phyloP scores from a whole-genome alignment of 2,113 vertebrate species.

The Okapia johnstoni region DNA sequence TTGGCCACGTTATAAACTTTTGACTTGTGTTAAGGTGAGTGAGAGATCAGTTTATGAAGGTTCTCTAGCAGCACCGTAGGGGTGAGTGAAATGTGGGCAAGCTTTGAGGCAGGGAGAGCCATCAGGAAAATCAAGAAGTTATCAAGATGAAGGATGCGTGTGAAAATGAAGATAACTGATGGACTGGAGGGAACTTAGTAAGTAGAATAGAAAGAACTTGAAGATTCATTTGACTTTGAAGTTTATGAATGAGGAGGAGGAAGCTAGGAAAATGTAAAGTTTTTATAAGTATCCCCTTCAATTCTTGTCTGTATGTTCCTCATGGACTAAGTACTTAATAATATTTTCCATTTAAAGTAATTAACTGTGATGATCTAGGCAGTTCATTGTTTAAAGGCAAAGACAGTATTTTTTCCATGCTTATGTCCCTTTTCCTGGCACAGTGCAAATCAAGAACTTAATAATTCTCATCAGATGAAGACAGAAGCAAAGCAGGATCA shows the following conservation, averaged over 20 bases:
- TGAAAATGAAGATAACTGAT: neutral
- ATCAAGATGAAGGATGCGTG: neutral
- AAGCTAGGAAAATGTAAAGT: neutral
- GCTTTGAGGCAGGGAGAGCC: neutral
- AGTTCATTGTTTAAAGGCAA: neutral
- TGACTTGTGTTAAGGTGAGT: neutral
- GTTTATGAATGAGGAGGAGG: neutral
- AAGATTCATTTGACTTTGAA: neutral
- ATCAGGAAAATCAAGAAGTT: neutral
- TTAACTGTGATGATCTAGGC: neutral
- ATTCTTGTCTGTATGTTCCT: neutral
- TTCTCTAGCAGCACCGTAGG: neutral
- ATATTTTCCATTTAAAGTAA: neutral
- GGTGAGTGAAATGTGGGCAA: neutral
- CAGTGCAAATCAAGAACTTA: neutral
- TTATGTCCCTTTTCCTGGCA: neutral
- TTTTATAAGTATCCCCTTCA: neutral
- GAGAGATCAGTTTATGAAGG: neutral
- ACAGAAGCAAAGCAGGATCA: neutral
- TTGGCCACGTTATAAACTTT: neutral
- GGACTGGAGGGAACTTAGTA: neutral
- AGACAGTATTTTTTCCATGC: neutral
- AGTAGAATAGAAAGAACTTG: neutral
- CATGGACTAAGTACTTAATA: neutral
- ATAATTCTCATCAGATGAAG: neutral